phyloP scores from a whole-genome alignment of 2,113 vertebrate species.

The Arvicanthis niloticus region DNA sequence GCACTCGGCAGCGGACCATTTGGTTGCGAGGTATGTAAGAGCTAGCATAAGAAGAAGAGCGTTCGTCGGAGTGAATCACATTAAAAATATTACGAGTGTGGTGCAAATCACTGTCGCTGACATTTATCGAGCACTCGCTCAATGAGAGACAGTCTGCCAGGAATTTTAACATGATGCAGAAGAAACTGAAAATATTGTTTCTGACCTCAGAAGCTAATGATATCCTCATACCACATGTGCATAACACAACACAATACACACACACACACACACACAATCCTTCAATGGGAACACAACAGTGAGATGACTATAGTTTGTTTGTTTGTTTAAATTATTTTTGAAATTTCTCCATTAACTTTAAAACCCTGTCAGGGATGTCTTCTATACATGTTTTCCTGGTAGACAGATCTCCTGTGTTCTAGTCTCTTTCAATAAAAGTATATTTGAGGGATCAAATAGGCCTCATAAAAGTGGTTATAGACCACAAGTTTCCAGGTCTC shows the following conservation, averaged over 20 bases:
- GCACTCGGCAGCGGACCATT: constrained; percentile 68
- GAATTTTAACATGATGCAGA: constrained; percentile 58
- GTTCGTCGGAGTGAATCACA: constrained; percentile 64
- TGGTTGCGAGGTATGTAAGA: constrained; percentile 61
- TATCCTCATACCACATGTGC: background rate
- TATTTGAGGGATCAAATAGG: background rate
- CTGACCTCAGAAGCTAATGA: constrained; percentile 55
- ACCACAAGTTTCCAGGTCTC: background rate
- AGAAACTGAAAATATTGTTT: constrained; percentile 43
- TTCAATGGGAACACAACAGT: constrained; percentile 27
- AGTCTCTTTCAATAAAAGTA: background rate
- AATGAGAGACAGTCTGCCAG: constrained; percentile 12
- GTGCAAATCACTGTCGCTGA: constrained; percentile 72
- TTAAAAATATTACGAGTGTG: constrained; percentile 67
- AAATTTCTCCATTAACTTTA: constrained; percentile 46
- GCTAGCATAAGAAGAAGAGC: constrained; percentile 57
- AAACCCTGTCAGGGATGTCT: background rate
- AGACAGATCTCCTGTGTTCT: background rate
- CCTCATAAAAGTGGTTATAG: background rate
- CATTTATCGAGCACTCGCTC: constrained; percentile 51
- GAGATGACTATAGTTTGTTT: background rate
- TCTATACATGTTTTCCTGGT: background rate
- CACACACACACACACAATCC: background rate
- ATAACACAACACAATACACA: background rate
- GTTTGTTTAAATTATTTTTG: constrained; percentile 25